Evolutionary conservation across 1,140 invertebrate species (phyloP).

Genomic region (Drosophila pruinosa): DNA sequence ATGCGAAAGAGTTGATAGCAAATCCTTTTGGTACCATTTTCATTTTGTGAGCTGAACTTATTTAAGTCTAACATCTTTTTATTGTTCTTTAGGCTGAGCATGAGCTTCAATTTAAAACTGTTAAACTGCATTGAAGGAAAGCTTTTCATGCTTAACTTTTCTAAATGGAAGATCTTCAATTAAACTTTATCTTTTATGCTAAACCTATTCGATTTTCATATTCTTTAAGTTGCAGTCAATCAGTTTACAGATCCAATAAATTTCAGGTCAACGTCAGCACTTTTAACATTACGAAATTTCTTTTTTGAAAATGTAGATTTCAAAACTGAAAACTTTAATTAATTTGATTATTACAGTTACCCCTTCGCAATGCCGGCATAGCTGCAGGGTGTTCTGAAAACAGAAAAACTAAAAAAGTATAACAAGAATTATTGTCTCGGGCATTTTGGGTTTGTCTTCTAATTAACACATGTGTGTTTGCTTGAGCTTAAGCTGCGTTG

Average conservation of each 20-base stretch:
- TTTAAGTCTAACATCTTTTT: neutral
- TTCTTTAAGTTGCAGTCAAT: neutral
- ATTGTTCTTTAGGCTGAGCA: too few species aligned
- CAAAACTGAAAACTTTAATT: too few species aligned
- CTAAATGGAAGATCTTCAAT: neutral
- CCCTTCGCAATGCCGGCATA: neutral
- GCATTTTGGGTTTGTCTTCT: constrained; percentile 24
- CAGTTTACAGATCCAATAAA: too few species aligned
- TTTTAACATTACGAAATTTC: too few species aligned
- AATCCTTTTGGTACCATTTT: too few species aligned
- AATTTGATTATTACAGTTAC: neutral
- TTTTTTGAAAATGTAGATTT: too few species aligned
- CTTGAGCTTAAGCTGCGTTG: constrained; percentile 7
- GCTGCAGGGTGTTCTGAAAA: neutral
- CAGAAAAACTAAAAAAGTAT: neutral
- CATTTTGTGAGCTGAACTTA: constrained; percentile 9
- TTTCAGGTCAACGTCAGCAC: too few species aligned
- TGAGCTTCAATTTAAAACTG: too few species aligned
- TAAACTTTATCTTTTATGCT: neutral
- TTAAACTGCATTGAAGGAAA: too few species aligned
- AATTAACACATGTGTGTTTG: constrained; percentile 45
- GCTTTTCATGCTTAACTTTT: too few species aligned
- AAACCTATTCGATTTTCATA: too few species aligned
- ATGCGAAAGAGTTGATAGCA: too few species aligned
- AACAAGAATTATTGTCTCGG: constrained; percentile 1